These are phyloP conservation scores for Rhagoletis pomonella DNA, from an alignment of 1,140 invertebrate species.

Conservation along the genomic window DNA sequence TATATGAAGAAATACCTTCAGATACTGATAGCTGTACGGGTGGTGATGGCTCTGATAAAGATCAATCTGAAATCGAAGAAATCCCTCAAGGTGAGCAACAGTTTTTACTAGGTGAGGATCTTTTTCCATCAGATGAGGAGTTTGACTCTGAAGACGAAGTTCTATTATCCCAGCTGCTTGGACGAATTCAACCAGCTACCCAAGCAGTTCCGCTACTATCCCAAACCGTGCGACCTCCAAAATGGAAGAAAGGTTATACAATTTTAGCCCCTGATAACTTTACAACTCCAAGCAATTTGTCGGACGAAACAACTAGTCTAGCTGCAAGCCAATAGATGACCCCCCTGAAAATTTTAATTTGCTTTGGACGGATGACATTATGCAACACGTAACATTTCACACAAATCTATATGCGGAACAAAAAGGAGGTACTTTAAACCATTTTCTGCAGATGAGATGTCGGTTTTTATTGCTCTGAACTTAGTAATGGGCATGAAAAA, in stretches of 20 bases:
- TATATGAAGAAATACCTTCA: no score
- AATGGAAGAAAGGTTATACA: slow-evolving; percentile 28
- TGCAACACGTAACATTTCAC: not conserved
- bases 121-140: no score
- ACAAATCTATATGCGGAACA: slow-evolving; percentile 41
- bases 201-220: no score
- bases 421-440: slow-evolving; percentile 18
- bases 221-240: not conserved
- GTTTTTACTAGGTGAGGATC: no score
- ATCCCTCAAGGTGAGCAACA: no score
- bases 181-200: no score
- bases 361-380: not conserved
- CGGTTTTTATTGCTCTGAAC: slow-evolving; percentile 44
- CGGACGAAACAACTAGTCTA: not conserved
- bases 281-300: not conserved
- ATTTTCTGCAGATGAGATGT: not conserved
- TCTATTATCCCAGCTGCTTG: no score
- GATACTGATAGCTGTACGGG: no score
- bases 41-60: no score
- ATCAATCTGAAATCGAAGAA: no score
- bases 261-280: not conserved
- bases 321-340: not conserved
- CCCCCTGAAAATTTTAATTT: slow-evolving; percentile 7
- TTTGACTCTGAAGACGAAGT: no score
- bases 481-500: slow-evolving; percentile 44